Evolutionary conservation across 1,140 invertebrate species (phyloP).

Genomic region (Platorchestia sp.): DNA sequence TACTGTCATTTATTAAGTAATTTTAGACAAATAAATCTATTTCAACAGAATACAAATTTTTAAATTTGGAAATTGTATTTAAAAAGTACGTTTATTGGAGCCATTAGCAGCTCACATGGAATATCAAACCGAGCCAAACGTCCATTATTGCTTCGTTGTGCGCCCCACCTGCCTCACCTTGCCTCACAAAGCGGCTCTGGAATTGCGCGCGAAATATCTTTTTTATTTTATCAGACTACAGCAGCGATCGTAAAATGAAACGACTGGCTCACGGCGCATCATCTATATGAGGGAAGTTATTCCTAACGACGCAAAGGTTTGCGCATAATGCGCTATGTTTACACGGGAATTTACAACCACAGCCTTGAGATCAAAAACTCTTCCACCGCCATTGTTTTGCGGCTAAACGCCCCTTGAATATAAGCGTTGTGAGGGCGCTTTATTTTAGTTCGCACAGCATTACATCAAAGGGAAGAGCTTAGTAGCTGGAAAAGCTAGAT

Average conservation of each 20-base stretch:
- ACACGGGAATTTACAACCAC: neutral
- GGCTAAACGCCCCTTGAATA: neutral
- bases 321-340: neutral
- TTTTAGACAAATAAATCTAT: too few species aligned
- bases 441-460: neutral
- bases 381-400: neutral
- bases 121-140: neutral
- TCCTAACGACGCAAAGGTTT: neutral
- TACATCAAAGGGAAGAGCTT: neutral
- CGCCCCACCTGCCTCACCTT: neutral
- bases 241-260: constrained; percentile 40
- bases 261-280: neutral
- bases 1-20: too few species aligned
- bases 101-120: neutral
- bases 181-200: neutral
- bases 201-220: neutral
- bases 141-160: neutral
- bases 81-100: neutral
- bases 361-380: neutral
- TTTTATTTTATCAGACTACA: constrained; percentile 29
- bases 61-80: too few species aligned
- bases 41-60: too few species aligned
- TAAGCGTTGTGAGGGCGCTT: neutral
- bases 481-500: neutral
- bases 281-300: neutral